Base-by-base conservation (phyloP, 2,113 vertebrate genomes). In the Pontoporia blainvillei region DNA sequence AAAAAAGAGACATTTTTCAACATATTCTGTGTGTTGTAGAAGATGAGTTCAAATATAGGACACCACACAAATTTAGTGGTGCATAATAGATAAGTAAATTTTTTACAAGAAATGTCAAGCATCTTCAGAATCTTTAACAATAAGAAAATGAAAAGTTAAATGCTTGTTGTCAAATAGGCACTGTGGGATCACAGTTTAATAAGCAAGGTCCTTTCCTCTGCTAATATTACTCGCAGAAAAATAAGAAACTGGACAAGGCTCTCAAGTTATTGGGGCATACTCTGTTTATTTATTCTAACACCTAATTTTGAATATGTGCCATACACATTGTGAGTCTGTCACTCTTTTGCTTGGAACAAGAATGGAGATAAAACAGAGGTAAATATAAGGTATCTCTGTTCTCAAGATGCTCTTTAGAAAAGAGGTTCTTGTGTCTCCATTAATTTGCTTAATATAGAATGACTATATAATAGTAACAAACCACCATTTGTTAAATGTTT, bases 31-130 rank as follows among this genome's bases (percentile, higher is more conserved):
- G 67, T 94, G 69, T 86, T 94, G 89, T 82, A 54, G 76, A 90
- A 95, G 86, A 93, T 64, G 93, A 97, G 91, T 98, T 98, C 95
- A 95, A 91, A 97, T 64, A 59, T 90, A 92, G 97, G 92, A 95
- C 97, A 95, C 75, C 34, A 62, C 1, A 7, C 52, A 88, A 49
- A 92, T 90, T 81, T 79, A 97, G 59, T 54, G 66, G 49, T 88
- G 76, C 75, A 7, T 75, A 86, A 92, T 29, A 95, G 93, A 91
- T 90, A 72, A 83, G 86, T 79, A 90, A 86, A 91, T 93, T 95
- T 97, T 91, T 90, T 44, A 96, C 71, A 96, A 87, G 64, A 94
- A 91, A 90, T 69, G 49, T 90, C 78, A 96, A 41, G 29, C 31
- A 31, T 94, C 66, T 59, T 90, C 69, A 95, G 86, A 96, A 87